Conservation (phyloP, 2,113 vertebrate species). For the Microcebus murinus region DNA sequence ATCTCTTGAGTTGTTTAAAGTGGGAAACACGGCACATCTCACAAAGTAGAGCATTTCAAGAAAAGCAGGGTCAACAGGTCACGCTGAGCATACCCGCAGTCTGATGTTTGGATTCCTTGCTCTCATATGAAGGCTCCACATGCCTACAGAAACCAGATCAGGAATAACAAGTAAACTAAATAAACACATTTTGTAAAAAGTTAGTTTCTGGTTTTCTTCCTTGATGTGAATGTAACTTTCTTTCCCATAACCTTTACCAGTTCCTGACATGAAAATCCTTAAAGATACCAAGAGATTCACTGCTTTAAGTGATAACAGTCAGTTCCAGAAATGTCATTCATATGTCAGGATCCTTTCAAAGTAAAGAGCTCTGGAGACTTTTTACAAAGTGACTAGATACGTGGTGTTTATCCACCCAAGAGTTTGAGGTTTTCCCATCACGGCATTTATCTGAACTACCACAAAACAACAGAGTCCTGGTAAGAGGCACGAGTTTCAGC, state of each 20-base stretch:
- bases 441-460: neutral
- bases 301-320: neutral
- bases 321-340: slow-evolving; percentile 5
- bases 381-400: slow-evolving; percentile 16
- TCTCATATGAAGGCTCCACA: neutral
- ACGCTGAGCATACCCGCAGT: neutral
- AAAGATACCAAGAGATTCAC: neutral
- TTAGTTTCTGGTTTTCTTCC: neutral
- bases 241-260: neutral
- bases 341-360: slow-evolving; percentile 13
- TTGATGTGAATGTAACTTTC: slow-evolving; percentile 19
- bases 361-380: slow-evolving; percentile 22
- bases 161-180: neutral
- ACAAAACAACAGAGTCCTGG: neutral
- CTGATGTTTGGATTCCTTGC: neutral
- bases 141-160: neutral
- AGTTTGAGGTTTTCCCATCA: neutral
- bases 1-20: neutral
- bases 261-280: neutral
- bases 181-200: neutral
- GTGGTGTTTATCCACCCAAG: neutral
- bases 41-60: neutral
- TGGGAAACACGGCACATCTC: neutral
- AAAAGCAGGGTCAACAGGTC: neutral
- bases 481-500: neutral